Conservation (phyloP, 2,113 vertebrate species). For the Mobula hypostoma region DNA sequence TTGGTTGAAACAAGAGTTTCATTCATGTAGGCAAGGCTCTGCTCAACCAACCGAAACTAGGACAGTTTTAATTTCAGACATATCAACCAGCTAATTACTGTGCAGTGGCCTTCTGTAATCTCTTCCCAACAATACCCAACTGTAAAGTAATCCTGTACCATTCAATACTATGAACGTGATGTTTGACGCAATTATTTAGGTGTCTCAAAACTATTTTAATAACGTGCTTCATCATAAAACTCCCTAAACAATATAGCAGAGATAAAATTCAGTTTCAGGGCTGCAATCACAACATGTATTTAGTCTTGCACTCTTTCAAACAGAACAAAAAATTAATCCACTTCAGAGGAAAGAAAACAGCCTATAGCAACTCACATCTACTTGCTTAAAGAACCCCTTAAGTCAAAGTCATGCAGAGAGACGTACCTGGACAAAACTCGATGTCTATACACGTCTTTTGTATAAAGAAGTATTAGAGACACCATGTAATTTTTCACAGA, state of each 20-base stretch:
- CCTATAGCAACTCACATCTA: background rate
- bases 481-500: background rate
- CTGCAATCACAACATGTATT: background rate
- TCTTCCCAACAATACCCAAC: background rate
- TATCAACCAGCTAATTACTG: background rate
- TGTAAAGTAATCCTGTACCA: background rate
- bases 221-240: background rate
- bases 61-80: slow-evolving; percentile 21
- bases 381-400: background rate
- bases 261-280: background rate
- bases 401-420: background rate
- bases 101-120: background rate
- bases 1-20: background rate
- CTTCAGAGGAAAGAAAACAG: background rate
- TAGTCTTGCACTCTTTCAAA: background rate
- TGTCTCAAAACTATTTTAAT: background rate
- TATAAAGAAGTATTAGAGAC: background rate
- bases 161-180: background rate
- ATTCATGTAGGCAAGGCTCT: slow-evolving; percentile 29
- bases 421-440: background rate
- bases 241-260: background rate
- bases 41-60: slow-evolving; percentile 22
- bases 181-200: background rate
- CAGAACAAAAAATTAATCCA: background rate
- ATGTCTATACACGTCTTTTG: background rate